Percentiles rank a stretch among this genome's conserved stretches.
Conservation (phyloP, 2,113 vertebrate species). For the Eretmochelys imbricata region DNA sequence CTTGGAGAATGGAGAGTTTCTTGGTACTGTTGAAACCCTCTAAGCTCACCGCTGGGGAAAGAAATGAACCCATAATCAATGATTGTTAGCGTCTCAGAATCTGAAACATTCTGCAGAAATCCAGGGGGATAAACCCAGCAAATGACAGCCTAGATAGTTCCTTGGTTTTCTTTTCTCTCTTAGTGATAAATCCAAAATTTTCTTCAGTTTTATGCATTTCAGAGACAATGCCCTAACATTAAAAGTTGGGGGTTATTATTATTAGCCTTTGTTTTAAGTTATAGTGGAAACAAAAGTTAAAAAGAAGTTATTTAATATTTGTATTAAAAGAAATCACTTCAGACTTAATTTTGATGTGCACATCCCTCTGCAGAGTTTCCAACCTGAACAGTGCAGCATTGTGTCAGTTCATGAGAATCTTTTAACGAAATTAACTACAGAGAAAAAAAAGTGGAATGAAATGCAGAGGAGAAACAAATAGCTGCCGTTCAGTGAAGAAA, state of each 20-base stretch:
- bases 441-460: not conserved
- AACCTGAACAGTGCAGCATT: not conserved
- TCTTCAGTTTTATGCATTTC: not conserved
- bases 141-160: not conserved
- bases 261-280: not conserved
- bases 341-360: not conserved
- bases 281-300: not conserved
- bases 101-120: not conserved
- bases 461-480: not conserved
- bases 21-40: constrained; percentile 34
- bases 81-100: constrained; percentile 10
- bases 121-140: not conserved
- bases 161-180: not conserved
- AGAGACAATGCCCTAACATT: not conserved
- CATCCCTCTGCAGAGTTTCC: not conserved
- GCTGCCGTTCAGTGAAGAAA: not conserved
- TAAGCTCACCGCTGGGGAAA: constrained; percentile 45
- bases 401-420: not conserved
- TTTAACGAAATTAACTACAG: not conserved
- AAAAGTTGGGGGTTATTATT: not conserved
- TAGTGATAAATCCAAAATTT: not conserved
- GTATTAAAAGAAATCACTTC: not conserved
- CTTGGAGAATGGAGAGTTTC: constrained; percentile 10
- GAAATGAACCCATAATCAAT: not conserved
- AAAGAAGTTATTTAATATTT: too few relatives aligned